Conservation (phyloP, 2,113 vertebrate species). For the Syngnathus scovelli region DNA sequence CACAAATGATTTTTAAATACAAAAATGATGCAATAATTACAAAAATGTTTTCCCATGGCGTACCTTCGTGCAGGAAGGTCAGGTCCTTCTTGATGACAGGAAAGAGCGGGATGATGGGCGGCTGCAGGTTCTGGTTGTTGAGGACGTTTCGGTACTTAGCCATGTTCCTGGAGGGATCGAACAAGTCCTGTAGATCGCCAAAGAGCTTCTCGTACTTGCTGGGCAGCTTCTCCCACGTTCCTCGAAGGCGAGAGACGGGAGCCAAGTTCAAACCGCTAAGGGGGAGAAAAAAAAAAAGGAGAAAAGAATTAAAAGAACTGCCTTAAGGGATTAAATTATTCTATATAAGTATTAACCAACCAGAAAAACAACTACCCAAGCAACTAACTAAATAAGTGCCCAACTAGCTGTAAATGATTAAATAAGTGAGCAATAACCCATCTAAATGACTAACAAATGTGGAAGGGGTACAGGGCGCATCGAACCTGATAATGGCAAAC, state of each 20-base stretch:
- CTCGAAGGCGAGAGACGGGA: slow-evolving; percentile 90
- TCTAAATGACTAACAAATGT: too few relatives aligned
- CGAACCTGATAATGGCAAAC: slow-evolving; percentile 98
- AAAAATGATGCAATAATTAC: too few relatives aligned
- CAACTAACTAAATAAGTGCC: too few relatives aligned
- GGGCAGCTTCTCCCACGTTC: slow-evolving; percentile 97
- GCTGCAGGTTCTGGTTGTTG: slow-evolving; percentile 94
- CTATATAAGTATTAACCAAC: too few relatives aligned
- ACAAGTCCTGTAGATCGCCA: slow-evolving; percentile 95
- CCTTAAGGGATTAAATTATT: too few relatives aligned
- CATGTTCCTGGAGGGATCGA: slow-evolving; percentile 98
- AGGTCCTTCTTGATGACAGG: slow-evolving; percentile 99
- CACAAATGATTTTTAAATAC: not conserved
- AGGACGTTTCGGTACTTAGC: slow-evolving; percentile 97
- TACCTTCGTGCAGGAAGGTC: slow-evolving; percentile 97
- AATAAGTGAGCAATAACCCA: too few relatives aligned
- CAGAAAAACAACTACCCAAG: too few relatives aligned
- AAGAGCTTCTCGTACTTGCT: slow-evolving; percentile 98
- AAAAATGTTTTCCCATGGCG: not conserved
- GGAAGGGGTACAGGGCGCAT: not conserved
- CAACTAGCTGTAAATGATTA: too few relatives aligned
- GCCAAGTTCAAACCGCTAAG: slow-evolving; percentile 90
- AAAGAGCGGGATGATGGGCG: slow-evolving; percentile 94
- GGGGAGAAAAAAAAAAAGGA: not conserved
- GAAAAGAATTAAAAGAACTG: not conserved